phyloP scores from a whole-genome alignment of 2,797 vertebrate species.

The Acropternis orthonyx region DNA sequence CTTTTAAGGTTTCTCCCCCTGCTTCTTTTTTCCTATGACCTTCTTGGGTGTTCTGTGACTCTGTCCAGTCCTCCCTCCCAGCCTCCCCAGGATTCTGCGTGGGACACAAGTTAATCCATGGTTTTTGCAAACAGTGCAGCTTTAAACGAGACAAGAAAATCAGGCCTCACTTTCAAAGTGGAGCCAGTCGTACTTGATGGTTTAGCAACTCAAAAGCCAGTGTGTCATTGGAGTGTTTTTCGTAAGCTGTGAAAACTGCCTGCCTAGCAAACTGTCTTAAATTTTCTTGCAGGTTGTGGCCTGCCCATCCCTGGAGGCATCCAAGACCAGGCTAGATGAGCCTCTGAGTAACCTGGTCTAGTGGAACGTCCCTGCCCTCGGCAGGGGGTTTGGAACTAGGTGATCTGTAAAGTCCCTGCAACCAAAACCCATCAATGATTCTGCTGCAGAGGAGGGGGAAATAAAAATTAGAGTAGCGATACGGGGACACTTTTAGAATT shows the following conservation, averaged over 20 bases:
- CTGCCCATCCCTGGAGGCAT: background rate
- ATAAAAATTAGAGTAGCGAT: background rate
- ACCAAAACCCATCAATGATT: background rate
- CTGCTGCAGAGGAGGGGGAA: background rate
- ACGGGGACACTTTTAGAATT: background rate
- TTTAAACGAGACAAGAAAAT: background rate
- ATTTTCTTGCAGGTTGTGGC: background rate
- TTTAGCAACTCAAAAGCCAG: background rate
- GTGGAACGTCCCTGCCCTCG: background rate
- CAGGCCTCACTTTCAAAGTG: background rate
- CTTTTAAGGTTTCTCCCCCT: background rate
- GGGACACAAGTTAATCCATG: rapidly evolving
- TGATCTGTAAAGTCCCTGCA: background rate
- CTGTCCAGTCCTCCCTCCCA: background rate
- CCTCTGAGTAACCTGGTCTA: background rate
- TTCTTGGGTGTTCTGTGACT: background rate
- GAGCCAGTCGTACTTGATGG: background rate
- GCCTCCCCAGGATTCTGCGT: background rate
- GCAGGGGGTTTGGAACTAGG: background rate
- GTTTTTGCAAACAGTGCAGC: background rate
- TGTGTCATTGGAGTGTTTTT: background rate
- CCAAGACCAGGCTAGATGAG: background rate
- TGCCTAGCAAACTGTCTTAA: background rate
- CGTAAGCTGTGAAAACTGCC: background rate
- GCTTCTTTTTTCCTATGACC: background rate